Evolutionary conservation across 2,888 invertebrate genomes (phyloP).

Genomic region (Tipula lateralis): DNA sequence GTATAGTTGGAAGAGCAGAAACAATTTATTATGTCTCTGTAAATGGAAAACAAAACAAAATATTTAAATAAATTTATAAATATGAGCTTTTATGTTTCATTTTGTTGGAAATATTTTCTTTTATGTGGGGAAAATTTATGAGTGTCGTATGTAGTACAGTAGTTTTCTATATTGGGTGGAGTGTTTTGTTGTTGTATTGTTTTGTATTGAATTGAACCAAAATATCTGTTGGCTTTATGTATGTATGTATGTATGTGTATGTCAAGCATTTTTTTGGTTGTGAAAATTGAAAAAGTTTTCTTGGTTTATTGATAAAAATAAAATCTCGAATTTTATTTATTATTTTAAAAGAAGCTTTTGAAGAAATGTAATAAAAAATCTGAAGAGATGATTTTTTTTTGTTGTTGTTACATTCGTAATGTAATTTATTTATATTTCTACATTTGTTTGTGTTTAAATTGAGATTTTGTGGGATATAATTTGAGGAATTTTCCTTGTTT

Average conservation of each 20-base stretch:
- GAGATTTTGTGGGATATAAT: neutral
- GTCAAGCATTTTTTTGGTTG: neutral
- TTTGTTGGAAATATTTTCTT: neutral
- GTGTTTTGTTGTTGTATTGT: neutral
- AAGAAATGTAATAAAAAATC: neutral
- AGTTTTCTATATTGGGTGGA: neutral
- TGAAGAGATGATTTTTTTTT: neutral
- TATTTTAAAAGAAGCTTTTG: neutral
- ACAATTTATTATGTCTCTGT: neutral
- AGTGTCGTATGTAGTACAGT: neutral
- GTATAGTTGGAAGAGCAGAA: neutral
- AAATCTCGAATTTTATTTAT: neutral
- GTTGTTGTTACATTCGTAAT: neutral
- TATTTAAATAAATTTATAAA: neutral
- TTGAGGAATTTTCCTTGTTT: neutral
- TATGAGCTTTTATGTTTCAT: neutral
- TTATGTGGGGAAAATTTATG: neutral
- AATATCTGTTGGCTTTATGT: neutral
- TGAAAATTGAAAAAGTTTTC: neutral
- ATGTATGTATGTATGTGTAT: neutral
- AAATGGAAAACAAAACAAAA: neutral
- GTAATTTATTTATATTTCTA: neutral
- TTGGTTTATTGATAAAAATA: neutral
- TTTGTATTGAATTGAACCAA: neutral
- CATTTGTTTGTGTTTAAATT: neutral